Conservation (phyloP, 2,888 invertebrate genomes). For the Petrolisthes cinctipes region DNA sequence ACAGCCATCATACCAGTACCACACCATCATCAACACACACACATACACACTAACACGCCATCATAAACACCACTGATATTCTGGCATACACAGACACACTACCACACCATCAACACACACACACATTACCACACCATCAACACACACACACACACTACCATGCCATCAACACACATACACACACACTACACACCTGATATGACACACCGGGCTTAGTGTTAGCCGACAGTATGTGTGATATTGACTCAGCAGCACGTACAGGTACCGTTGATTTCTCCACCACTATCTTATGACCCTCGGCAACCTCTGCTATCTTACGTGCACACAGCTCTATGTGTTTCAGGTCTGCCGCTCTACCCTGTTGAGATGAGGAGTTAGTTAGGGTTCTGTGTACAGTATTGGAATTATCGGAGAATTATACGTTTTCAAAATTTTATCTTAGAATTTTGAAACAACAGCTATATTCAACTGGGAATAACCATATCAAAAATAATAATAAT, state of each 20-base stretch:
- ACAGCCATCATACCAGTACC: too few species aligned
- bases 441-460: background rate
- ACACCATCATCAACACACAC: too few species aligned
- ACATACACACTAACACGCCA: too few species aligned
- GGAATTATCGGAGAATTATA: background rate
- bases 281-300: constrained; percentile 88
- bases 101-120: background rate
- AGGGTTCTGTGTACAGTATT: background rate
- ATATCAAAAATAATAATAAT: too few species aligned
- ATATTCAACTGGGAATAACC: too few species aligned
- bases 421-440: background rate
- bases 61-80: too few species aligned
- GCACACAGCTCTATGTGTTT: constrained; percentile 97
- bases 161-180: background rate
- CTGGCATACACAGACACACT: too few species aligned
- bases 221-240: constrained; percentile 92
- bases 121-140: background rate
- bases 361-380: constrained; percentile 45
- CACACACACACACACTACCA: background rate
- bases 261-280: constrained; percentile 99
- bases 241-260: constrained; percentile 96
- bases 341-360: constrained; percentile 95
- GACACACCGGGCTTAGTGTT: constrained; percentile 86
- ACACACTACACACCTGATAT: constrained; percentile 73
- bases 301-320: constrained; percentile 93